A percentile compares a stretch with the other conserved stretches of the same genome.
These are phyloP conservation scores for Silurus lanzhouensis DNA, from an alignment of 2,797 vertebrate genomes.

Conservation along the genomic window DNA sequence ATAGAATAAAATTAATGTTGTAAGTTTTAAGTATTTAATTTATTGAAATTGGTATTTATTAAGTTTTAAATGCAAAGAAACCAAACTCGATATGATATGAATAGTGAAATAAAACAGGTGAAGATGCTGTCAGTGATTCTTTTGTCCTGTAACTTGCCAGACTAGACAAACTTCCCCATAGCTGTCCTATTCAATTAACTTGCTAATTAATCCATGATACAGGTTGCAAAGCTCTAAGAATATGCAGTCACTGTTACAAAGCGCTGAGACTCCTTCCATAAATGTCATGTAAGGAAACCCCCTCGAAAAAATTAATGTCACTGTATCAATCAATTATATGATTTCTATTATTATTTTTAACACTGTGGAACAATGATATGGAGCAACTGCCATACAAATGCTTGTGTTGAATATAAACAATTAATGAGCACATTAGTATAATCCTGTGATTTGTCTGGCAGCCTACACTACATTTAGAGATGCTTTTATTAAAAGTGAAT, in stretches of 20 bases:
- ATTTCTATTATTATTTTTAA: neutral
- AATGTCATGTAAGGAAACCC: neutral
- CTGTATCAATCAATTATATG: neutral
- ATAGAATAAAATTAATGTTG: slow-evolving; percentile 43
- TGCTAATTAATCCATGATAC: neutral
- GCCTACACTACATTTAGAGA: neutral
- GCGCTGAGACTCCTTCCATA: neutral
- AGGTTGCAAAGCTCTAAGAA: neutral
- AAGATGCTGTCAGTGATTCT: neutral
- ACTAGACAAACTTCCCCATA: neutral
- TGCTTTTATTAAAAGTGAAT: neutral
- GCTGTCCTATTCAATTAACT: neutral
- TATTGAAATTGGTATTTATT: neutral
- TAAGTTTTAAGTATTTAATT: neutral
- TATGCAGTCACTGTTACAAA: neutral
- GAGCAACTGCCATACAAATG: neutral
- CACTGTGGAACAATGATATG: neutral
- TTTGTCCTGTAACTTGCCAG: neutral
- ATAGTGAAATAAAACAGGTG: neutral
- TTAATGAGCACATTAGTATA: neutral
- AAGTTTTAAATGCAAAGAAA: neutral
- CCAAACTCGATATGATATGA: neutral
- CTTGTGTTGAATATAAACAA: neutral
- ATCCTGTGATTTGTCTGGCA: neutral
- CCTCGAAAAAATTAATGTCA: neutral